Conservation (phyloP, 2,797 vertebrate species). For the Phataginus tetradactyla region DNA sequence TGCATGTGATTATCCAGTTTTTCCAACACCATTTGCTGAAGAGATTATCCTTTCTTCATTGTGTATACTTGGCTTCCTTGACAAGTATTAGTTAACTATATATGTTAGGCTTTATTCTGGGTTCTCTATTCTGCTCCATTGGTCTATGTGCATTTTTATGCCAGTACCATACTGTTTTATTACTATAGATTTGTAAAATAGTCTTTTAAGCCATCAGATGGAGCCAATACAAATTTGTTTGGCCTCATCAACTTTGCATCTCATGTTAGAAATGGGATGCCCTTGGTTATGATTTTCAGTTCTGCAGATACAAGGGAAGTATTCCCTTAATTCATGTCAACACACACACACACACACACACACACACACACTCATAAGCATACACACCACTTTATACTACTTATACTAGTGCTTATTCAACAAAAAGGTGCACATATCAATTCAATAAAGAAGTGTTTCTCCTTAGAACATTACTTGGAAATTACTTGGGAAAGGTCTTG, state of each 20-base stretch:
- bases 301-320: not conserved
- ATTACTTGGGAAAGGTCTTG: not conserved
- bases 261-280: not conserved
- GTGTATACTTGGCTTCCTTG: not conserved
- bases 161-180: not conserved
- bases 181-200: not conserved
- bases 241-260: not conserved
- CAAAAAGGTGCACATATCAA: not conserved
- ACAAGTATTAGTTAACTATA: not conserved
- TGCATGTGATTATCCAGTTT: not conserved
- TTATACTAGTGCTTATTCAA: not conserved
- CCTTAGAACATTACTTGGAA: not conserved
- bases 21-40: not conserved
- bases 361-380: not conserved
- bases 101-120: not conserved
- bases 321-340: not conserved
- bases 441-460: not conserved
- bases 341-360: not conserved
- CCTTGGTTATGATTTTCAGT: not conserved
- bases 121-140: not conserved
- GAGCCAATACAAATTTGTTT: not conserved
- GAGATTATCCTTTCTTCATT: not conserved
- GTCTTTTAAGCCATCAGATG: not conserved
- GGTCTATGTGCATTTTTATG: not conserved
- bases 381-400: not conserved